These are phyloP conservation scores for Molanna angustata DNA, from an alignment of 2,888 invertebrate genomes.

Conservation along the genomic window DNA sequence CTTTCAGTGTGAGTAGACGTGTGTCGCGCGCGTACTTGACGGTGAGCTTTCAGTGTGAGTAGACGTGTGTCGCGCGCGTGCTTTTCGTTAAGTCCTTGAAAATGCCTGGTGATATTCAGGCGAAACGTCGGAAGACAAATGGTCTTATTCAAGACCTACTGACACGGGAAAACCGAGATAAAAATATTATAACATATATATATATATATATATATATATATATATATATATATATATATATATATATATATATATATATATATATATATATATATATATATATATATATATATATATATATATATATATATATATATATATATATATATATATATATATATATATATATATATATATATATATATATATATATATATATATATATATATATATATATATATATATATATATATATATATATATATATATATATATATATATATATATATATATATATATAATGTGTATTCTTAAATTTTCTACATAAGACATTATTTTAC, in stretches of 20 bases:
- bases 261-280: background rate
- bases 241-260: background rate
- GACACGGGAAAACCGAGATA: too few relatives aligned
- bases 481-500: too few relatives aligned
- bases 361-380: background rate
- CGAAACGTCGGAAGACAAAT: too few relatives aligned
- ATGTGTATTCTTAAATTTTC: too few relatives aligned
- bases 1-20: too few relatives aligned
- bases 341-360: background rate
- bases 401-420: background rate
- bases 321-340: background rate
- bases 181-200: too few relatives aligned
- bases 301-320: background rate
- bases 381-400: background rate
- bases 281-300: background rate
- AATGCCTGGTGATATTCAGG: too few relatives aligned
- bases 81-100: too few relatives aligned
- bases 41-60: too few relatives aligned
- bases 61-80: too few relatives aligned
- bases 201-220: background rate
- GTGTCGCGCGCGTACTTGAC: too few relatives aligned
- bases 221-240: background rate
- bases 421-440: background rate
- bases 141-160: too few relatives aligned
- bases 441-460: background rate